Base-by-base conservation (phyloP, 2,888 invertebrate genomes). In the Ennomos erosarius region DNA sequence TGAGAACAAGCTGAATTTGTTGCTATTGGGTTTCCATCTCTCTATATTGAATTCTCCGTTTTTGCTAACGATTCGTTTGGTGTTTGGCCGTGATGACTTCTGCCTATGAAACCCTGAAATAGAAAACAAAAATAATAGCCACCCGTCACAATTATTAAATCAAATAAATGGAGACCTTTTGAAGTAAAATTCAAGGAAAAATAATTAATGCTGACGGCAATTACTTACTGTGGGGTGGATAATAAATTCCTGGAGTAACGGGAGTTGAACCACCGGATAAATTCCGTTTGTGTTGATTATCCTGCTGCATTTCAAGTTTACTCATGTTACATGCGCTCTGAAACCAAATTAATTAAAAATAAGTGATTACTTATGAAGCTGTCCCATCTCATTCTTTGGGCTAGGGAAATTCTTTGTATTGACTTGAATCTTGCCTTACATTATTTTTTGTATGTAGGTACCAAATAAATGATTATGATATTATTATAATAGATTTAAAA, bases 41-140 rank as follows among this genome's bases (percentile, higher is more conserved):
- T 96, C 94, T 10, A 98, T 95, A 84, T 98, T 98, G 83, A 97
- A 96, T 72, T 97, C 97, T 37, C 98, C 98, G 85, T 96, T 97
- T 84, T 98, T 98, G 71, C 95, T 94, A 8, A 98, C 95, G 1
- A 96, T 95, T 51, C 98, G 93, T 49, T 68, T 75, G 8, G 50
- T 62, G 51, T 68, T 69, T 10, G 59, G 56, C 26, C 73, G 62
- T 2, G 55, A 46, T 13, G 62, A 61, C 35, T 73, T 77, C 35
- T 72, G 71, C 5, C 57, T 63, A 10, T 70, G 65, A 45, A 64
- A 59, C 67, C 61, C 81, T 79, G 68, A 44, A 26, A 26, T 5
- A 26, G 26, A 26, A 26, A 26, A 26, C 3, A 26, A 26, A 3
- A 26, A 26, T 26, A 26, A 26, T 26, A 4, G 1, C 2, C 26